Percentiles rank a stretch among this genome's conserved stretches.
Conservation (phyloP, 2,797 vertebrate genomes). For the Betta splendens region DNA sequence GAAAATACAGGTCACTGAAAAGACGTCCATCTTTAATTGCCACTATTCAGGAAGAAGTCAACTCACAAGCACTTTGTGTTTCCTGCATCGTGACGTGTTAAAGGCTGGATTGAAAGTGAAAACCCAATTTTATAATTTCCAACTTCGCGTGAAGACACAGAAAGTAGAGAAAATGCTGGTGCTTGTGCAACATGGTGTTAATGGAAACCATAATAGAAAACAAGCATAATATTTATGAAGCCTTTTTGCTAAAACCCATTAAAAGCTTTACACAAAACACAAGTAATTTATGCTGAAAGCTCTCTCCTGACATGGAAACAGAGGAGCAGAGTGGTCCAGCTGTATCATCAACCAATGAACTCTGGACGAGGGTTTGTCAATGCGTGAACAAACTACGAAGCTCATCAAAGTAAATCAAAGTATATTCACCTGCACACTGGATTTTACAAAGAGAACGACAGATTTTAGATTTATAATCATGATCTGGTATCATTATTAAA, state of each 20-base stretch:
- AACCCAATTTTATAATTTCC: slow-evolving; percentile 3
- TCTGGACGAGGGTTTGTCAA: neutral
- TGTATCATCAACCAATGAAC: slow-evolving; percentile 8
- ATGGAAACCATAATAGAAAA: neutral
- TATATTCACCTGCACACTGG: too few species aligned
- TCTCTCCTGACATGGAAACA: neutral
- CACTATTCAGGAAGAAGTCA: slow-evolving; percentile 21
- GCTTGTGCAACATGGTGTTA: too few species aligned
- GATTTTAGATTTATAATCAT: neutral
- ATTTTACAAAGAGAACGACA: neutral
- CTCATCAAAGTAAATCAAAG: too few species aligned
- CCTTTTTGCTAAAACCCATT: neutral
- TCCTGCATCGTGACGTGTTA: neutral
- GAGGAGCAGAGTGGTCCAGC: slow-evolving; percentile 1
- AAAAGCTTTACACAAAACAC: neutral
- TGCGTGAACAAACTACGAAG: slow-evolving; percentile 24
- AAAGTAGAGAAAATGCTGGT: neutral
- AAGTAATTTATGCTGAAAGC: too few species aligned
- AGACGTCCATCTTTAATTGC: slow-evolving; percentile 39
- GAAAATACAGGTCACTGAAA: slow-evolving; percentile 37
- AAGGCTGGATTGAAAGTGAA: neutral
- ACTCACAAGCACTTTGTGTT: neutral
- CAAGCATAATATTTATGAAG: neutral
- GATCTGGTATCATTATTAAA: too few species aligned
- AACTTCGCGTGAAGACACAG: too few species aligned